Evolutionary conservation across 2,888 invertebrate species (phyloP), one percentile per base, ranked within the genome.

Genomic region (Holacanthella duospinosa): DNA sequence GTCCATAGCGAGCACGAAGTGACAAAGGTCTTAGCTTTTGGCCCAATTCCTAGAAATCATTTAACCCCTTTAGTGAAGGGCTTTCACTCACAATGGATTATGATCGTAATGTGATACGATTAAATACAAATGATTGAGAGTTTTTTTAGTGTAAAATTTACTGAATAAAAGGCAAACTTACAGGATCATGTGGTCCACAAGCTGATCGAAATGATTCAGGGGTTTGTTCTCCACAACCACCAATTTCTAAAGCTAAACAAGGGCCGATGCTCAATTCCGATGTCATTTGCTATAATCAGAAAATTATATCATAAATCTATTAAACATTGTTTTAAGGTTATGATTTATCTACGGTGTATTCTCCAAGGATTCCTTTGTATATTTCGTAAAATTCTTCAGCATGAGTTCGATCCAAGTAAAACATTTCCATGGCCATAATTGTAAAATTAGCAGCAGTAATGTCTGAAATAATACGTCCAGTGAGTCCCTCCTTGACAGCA

Each of bases 341-440:
- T 36, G 55, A n/a, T n/a, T n/a, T n/a, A n/a, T n/a, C n/a, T 75
- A 86, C 87, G 76, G 84, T 82, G 75, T 85, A 88, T 74, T 91
- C 89, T 1, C 85, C 84, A 43, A 90, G 82, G 60, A 92, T 88
- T 1, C 92, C 93, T 76, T 90, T 90, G 77, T 95, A 95, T 2
- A 94, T 87, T 79, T 94, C 93, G 75, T 88, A 85, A 78, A 94
- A 94, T 76, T 94, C 93, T 73, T 90, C 89, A 3, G 91, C 90
- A 76, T 92, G 89, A 0, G 86, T 82, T 66, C 85, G 85, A 73
- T 88, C 89, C 73, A 95, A 80, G 65, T 85, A 80, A 71, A 87
- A 84, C 83, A 89, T 86, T 77, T 88, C 86, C 66, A 93, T 79
- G 0, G 89, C 91, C 0, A 87, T 85, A 54, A 95, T 83, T 55